Percentiles rank a stretch among this genome's conserved stretches.
Evolutionary conservation across 37 sponge, comb jelly and placozoan genomes (phyloP).

Genomic region (Chondrosia reniformis): DNA sequence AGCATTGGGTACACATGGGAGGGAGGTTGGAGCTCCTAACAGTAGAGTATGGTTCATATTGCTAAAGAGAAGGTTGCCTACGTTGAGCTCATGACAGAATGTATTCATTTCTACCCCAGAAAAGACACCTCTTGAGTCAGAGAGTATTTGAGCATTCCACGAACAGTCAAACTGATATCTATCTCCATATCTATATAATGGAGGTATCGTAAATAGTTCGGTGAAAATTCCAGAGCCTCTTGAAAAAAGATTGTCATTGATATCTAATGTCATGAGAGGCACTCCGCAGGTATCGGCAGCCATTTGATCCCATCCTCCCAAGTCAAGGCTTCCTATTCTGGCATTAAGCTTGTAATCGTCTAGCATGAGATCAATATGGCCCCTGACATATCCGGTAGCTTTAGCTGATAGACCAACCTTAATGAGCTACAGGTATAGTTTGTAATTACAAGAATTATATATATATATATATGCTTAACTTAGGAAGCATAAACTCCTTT

Average conservation of each 20-base stretch:
- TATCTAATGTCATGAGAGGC: neutral
- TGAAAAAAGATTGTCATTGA: conserved; percentile 7
- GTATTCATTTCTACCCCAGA: neutral
- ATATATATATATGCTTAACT: too few species aligned
- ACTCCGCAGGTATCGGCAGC: neutral
- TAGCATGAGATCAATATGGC: too few species aligned
- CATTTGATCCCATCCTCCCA: too few species aligned
- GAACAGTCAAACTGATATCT: conserved; percentile 14
- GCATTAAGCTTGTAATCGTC: too few species aligned
- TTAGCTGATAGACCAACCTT: too few species aligned
- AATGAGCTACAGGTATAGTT: too few species aligned
- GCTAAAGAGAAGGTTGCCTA: neutral
- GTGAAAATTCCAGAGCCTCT: neutral
- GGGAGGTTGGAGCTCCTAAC: neutral
- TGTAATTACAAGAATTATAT: too few species aligned
- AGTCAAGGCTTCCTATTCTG: too few species aligned
- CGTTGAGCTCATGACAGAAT: neutral
- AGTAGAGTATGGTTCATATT: neutral
- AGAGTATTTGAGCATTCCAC: neutral
- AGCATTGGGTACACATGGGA: neutral
- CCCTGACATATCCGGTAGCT: too few species aligned
- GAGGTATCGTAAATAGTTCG: neutral
- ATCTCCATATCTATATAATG: conserved; percentile 4
- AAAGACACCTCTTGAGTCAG: neutral
- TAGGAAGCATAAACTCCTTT: too few species aligned